These are phyloP conservation scores for Drosophila littoralis DNA, from an alignment of 1,140 invertebrate species.

Conservation along the genomic window DNA sequence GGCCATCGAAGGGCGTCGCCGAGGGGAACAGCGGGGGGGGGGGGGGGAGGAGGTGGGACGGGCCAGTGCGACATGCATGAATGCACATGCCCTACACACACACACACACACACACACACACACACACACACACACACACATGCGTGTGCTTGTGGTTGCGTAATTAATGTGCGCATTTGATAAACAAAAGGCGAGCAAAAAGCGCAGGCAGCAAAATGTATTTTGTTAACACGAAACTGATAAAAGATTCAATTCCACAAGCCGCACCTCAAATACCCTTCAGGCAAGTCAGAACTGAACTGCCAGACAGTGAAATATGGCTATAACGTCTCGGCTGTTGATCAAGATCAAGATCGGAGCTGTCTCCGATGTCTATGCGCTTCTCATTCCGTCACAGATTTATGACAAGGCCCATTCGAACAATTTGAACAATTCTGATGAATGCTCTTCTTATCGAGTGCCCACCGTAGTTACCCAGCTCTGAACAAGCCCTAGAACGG, in stretches of 20 bases:
- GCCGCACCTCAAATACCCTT: neutral
- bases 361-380: too few relatives aligned
- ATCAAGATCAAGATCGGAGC: too few relatives aligned
- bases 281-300: too few relatives aligned
- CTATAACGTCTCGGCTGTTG: too few relatives aligned
- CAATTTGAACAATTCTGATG: too few relatives aligned
- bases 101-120: neutral
- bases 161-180: slow-evolving; percentile 49
- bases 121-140: neutral
- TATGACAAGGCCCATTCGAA: too few relatives aligned
- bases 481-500: too few relatives aligned
- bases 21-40: neutral
- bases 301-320: too few relatives aligned
- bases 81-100: slow-evolving; percentile 27
- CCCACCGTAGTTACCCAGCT: too few relatives aligned
- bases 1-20: slow-evolving; percentile 13
- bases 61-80: slow-evolving; percentile 32
- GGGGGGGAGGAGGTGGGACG: too few relatives aligned
- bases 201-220: slow-evolving; percentile 16
- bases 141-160: slow-evolving; percentile 29
- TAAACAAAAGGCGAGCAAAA: slow-evolving; percentile 35
- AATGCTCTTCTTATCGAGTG: too few relatives aligned
- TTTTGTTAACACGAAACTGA: slow-evolving; percentile 15
- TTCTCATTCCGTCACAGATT: too few relatives aligned
- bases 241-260: neutral